Evolutionary conservation across 2,113 vertebrate species (phyloP), one percentile per base, ranked within the genome.

Genomic region (Mola mola): DNA sequence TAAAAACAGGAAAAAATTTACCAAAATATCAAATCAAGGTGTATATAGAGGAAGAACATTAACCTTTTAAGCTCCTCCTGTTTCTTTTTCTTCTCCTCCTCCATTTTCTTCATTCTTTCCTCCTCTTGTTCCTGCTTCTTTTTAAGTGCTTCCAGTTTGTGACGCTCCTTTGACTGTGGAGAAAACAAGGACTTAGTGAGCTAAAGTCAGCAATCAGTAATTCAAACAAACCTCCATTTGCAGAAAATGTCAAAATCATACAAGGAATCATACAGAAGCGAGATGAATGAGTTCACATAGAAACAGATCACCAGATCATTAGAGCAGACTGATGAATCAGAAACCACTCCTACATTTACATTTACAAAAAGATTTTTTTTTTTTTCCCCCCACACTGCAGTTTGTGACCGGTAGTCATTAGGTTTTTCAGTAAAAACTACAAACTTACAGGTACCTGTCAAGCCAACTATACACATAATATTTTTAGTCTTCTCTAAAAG

Each of bases 121-220:
- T 92, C 87, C 72, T 99, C 96, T 0, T 94, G 95, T 56, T 96
- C 95, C 67, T 94, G 93, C 71, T 98, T 99, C 72, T 93, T 96
- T 75, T 87, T 93, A 25, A 97, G 87, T 17, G 82, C 90, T 65
- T 98, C 95, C 40, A 96, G 84, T 34, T 95, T 95, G 73, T 93
- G 85, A 3, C 92, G 92, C 66, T 96, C 95, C 62, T 94, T 95
- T 40, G 95, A 92, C 97, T 99, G 75, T 22, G 17, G 29, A 46
- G n/a, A 59, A 0, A 31, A 1, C 51, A 56, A 47, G 61, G 0
- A 21, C 6, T 1, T 5, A 38, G 34, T 44, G 21, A 22, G 1
- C 2, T 3, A 13, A 22, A 5, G 6, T 10, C 11, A 44, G 4
- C 19, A 16, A n/a, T n/a, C 9, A 38, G 36, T 4, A 11, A 17